Evolutionary conservation across 2,888 invertebrate species (phyloP), one percentile per base, ranked within the genome.

Genomic region (Ormyrus nitidulus): DNA sequence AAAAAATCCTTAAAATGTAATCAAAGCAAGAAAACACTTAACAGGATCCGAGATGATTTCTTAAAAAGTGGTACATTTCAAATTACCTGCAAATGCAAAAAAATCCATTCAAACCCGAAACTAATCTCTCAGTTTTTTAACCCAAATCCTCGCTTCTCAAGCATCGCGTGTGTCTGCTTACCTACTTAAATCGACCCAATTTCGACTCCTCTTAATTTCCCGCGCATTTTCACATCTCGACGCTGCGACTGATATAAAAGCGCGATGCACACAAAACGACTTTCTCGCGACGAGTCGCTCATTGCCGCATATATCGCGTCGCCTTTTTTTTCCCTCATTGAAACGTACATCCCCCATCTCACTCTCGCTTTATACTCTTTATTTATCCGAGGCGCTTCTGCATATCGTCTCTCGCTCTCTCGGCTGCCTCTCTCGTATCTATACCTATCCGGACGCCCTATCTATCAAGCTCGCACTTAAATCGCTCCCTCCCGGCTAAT

Each of bases 381-480:
- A 34, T 34, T 34, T 34, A 34, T 34, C 4, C 34, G 3, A 34
- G 34, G 34, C 34, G 34, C 34, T 34, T 34, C 34, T 34, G 34
- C 34, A 34, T 34, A 34, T 34, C 19, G 7, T 56, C 56, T 46
- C 48, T 48, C 34, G 13, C 54, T 51, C 19, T 56, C 19, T 34
- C 34, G 34, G 34, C 34, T 34, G 34, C 34, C 34, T 3, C 13
- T 19, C 44, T 7, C 46, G 69, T 69, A 46, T 58, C 56, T 69
- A 58, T 58, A 56, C 58, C 54, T 44, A 53, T 54, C 3, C 8
- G 64, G 46, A 46, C 48, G 56, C 46, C 56, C 69, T 69, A 69
- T 69, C 69, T 56, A 69, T 69, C 69, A 69, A 58, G 69, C 69
- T 69, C 13, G n/a, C 48, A 11, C 19, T 68, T n/a, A 54, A 11